A percentile compares a stretch with the other conserved stretches of the same genome.
Conservation (phyloP, 2,113 vertebrate species). For the Microtus richardsoni region DNA sequence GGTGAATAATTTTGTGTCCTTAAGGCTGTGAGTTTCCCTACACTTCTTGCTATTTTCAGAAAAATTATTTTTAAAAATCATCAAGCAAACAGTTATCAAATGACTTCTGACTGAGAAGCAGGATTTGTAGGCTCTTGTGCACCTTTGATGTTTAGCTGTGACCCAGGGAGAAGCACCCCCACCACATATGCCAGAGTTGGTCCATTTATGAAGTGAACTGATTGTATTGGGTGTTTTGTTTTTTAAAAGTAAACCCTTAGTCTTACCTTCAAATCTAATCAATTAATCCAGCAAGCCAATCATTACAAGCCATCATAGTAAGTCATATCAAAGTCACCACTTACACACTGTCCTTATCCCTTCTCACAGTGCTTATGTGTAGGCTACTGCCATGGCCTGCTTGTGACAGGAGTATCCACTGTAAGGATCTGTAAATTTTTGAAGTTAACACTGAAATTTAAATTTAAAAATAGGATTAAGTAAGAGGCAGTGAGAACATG, state of each 20-base stretch:
- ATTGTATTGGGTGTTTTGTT: not conserved
- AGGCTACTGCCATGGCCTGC: not conserved
- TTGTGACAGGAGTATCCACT: not conserved
- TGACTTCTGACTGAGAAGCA: not conserved
- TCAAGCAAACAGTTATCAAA: not conserved
- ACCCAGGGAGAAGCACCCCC: not conserved
- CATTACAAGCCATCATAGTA: constrained; percentile 11
- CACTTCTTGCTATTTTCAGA: constrained; percentile 13
- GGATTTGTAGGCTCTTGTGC: not conserved
- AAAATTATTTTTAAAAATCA: constrained; percentile 34
- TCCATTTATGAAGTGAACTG: constrained; percentile 36
- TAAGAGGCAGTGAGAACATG: not conserved
- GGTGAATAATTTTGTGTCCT: not conserved
- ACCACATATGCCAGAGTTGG: not conserved
- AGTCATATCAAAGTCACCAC: constrained; percentile 29
- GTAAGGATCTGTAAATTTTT: not conserved
- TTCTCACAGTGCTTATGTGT: not conserved
- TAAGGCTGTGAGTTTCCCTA: not conserved
- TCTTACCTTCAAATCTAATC: not conserved
- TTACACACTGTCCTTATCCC: not conserved
- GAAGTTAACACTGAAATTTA: not conserved
- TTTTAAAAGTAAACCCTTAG: not conserved
- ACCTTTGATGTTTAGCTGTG: not conserved
- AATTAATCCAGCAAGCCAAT: constrained; percentile 23
- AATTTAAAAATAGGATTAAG: not conserved